Percentiles rank a stretch among this genome's conserved stretches.
Conservation (phyloP, 2,888 invertebrate species). For the Epicampocera succincta region DNA sequence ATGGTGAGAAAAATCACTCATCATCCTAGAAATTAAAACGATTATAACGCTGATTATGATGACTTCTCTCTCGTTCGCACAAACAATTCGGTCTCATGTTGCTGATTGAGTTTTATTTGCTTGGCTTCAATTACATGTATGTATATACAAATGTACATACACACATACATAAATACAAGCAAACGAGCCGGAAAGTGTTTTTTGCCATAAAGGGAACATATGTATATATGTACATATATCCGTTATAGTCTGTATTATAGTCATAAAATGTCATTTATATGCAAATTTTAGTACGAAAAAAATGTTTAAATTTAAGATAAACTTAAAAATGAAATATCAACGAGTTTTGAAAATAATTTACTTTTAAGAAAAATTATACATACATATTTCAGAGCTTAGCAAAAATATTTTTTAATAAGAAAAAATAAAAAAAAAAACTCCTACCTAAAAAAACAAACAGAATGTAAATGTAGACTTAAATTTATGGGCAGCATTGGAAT, state of each 20-base stretch:
- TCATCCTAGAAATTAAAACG: constrained; percentile 30
- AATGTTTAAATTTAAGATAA: constrained; percentile 10
- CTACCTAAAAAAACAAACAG: constrained; percentile 45
- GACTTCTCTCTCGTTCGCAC: constrained; percentile 7
- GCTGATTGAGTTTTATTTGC: constrained; percentile 6
- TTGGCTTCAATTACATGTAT: not conserved
- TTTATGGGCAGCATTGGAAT: constrained; percentile 58
- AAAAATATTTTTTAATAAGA: constrained; percentile 26
- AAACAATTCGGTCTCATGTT: not conserved
- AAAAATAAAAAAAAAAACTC: constrained; percentile 46
- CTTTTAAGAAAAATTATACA: constrained; percentile 45
- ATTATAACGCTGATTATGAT: constrained; percentile 26
- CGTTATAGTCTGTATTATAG: constrained; percentile 55
- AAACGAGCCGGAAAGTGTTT: constrained; percentile 11
- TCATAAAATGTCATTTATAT: constrained; percentile 61
- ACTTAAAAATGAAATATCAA: constrained; percentile 41
- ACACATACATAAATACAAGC: not conserved
- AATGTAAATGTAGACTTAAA: constrained; percentile 49
- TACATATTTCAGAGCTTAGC: constrained; percentile 23
- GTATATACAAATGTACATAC: not conserved
- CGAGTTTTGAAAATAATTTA: constrained; percentile 56
- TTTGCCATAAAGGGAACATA: constrained; percentile 52
- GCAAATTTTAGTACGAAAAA: constrained; percentile 49
- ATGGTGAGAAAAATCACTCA: constrained; percentile 35
- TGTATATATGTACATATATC: too few species aligned